Evolutionary conservation across 2,888 invertebrate genomes (phyloP).

Genomic region (Pollenia amentaria): DNA sequence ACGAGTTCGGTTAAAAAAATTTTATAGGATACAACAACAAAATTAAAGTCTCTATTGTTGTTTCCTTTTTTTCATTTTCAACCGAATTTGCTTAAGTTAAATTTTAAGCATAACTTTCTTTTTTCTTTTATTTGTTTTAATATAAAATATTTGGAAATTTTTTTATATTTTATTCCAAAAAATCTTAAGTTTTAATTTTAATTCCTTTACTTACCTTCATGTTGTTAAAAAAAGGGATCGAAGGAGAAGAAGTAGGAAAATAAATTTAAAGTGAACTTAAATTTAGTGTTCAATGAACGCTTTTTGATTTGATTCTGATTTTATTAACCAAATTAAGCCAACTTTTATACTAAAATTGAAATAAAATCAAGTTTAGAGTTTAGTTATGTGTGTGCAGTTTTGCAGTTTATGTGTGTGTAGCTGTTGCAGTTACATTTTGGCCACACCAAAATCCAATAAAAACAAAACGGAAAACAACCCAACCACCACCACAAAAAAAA

Average conservation of each 20-base stretch:
- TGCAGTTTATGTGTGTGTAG: constrained; percentile 1
- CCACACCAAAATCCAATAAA: constrained; percentile 58
- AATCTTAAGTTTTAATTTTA: too few relatives aligned
- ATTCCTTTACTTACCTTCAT: constrained; percentile 81
- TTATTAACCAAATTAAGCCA: constrained; percentile 81
- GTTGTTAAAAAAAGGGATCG: constrained; percentile 77
- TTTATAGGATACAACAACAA: too few relatives aligned
- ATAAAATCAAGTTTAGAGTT: constrained; percentile 42
- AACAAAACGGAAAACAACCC: constrained; percentile 17
- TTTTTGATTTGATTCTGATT: constrained; percentile 83
- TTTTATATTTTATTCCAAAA: neutral
- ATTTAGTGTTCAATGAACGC: constrained; percentile 82
- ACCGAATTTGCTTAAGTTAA: too few relatives aligned
- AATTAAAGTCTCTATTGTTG: too few relatives aligned
- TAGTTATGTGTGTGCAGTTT: constrained; percentile 13
- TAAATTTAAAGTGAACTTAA: constrained; percentile 57
- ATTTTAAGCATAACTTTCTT: too few relatives aligned
- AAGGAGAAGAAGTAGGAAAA: constrained; percentile 61
- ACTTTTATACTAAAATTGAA: constrained; percentile 82
- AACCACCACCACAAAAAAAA: neutral
- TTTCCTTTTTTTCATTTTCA: too few relatives aligned
- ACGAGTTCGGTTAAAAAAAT: too few relatives aligned
- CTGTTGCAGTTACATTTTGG: constrained; percentile 47
- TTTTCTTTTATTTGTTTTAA: neutral
- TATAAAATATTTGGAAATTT: neutral